Conservation (phyloP, 2,888 invertebrate genomes). For the Odontothrips loti region DNA sequence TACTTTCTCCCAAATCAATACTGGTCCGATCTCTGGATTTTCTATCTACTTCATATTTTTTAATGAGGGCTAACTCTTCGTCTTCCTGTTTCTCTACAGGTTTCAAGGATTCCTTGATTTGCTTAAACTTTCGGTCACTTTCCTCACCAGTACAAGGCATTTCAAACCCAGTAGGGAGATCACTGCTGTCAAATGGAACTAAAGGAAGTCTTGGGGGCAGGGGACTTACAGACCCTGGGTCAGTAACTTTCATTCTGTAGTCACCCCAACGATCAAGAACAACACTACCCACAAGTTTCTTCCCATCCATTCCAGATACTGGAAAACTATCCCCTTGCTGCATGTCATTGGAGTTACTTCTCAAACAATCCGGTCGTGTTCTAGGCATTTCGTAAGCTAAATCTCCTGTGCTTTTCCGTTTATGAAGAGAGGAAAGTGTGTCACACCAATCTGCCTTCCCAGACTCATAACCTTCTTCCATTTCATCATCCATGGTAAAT, state of each 20-base stretch:
- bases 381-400: neutral
- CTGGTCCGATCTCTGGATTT: neutral
- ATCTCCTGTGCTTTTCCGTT: neutral
- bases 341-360: neutral
- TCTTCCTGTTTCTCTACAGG: constrained; percentile 4
- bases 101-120: neutral
- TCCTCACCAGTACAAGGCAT: constrained; percentile 9
- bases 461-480: constrained; percentile 36
- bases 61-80: neutral
- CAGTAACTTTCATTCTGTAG: neutral
- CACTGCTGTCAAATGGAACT: neutral
- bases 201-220: neutral
- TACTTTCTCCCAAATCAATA: constrained; percentile 17
- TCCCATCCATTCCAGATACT: constrained; percentile 11
- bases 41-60: neutral
- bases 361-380: neutral
- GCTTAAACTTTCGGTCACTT: constrained; percentile 15
- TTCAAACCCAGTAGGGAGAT: neutral
- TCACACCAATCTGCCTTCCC: constrained; percentile 31
- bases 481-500: constrained; percentile 65
- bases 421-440: neutral
- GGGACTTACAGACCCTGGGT: neutral
- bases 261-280: constrained; percentile 1
- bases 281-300: constrained; percentile 6
- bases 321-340: constrained; percentile 2